phyloP scores from a whole-genome alignment of 1,140 invertebrate species.

The Anthonomus grandis region DNA sequence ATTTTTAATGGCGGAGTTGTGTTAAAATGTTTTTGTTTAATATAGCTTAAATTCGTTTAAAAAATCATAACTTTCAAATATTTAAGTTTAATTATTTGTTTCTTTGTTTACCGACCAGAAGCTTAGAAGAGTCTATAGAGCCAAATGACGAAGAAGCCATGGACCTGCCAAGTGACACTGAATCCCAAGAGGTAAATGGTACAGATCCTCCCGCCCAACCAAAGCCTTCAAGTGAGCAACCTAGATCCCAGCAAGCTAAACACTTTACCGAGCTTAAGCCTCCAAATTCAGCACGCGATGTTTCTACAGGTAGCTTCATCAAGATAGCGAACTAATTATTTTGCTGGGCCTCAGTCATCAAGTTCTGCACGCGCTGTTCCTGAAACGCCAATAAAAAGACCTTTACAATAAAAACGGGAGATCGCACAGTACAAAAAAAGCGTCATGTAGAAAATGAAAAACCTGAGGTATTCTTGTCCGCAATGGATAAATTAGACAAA shows the following conservation, averaged over 20 bases:
- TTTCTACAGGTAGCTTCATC: neutral
- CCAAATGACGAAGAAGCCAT: too few species aligned
- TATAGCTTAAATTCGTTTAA: too few species aligned
- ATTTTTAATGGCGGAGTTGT: too few species aligned
- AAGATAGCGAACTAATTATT: neutral
- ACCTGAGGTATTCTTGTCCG: slow-evolving; percentile 5
- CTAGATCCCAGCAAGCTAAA: neutral
- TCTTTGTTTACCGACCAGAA: neutral
- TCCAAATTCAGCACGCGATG: neutral
- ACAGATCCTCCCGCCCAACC: neutral
- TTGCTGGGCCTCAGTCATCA: too few species aligned
- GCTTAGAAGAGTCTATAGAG: too few species aligned
- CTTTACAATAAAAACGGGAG: neutral
- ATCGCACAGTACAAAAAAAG: slow-evolving; percentile 1
- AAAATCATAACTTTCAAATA: slow-evolving; percentile 1
- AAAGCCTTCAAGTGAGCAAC: neutral
- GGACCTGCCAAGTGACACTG: too few species aligned
- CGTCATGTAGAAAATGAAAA: neutral
- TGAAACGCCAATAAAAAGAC: slow-evolving; percentile 1
- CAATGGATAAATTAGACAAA: slow-evolving; percentile 18
- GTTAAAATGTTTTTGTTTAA: too few species aligned
- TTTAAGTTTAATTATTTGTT: neutral
- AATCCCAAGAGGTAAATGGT: too few species aligned
- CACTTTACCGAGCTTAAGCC: neutral
- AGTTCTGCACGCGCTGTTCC: neutral